Conservation (phyloP, 2,888 invertebrate species). For the Anagyrus pseudococci region DNA sequence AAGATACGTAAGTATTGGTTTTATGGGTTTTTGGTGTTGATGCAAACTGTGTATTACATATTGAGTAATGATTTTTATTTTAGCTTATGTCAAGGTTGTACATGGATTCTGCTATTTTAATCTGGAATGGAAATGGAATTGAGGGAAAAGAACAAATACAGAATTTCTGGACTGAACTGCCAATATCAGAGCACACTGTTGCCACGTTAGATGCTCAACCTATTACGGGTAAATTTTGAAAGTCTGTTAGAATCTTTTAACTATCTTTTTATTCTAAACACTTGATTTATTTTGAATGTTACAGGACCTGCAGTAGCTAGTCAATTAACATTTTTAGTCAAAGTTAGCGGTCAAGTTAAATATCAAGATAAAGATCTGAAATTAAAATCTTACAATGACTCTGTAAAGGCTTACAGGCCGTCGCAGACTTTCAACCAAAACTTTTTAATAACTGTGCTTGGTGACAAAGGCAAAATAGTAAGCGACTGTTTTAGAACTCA, state of each 20-base stretch:
- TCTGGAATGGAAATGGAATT: constrained; percentile 93
- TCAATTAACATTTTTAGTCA: constrained; percentile 83
- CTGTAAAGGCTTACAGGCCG: constrained; percentile 46
- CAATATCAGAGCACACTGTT: constrained; percentile 79
- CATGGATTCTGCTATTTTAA: constrained; percentile 80
- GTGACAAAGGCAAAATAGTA: constrained; percentile 93
- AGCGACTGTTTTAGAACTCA: constrained; percentile 87
- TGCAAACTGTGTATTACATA: constrained; percentile 17
- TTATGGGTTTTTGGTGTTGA: too few species aligned
- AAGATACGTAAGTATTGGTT: constrained; percentile 77
- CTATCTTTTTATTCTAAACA: background rate
- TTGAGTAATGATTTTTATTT: constrained; percentile 7
- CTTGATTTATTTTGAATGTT: constrained; percentile 40
- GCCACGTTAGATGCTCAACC: constrained; percentile 89
- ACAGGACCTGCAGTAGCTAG: constrained; percentile 76
- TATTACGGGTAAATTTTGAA: constrained; percentile 65
- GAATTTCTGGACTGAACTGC: constrained; percentile 84
- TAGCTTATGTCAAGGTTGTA: constrained; percentile 82
- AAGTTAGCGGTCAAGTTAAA: constrained; percentile 82
- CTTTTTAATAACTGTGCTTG: constrained; percentile 85
- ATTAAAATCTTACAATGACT: constrained; percentile 45
- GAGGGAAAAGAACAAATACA: constrained; percentile 83
- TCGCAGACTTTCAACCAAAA: constrained; percentile 81
- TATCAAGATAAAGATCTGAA: constrained; percentile 65
- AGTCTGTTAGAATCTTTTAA: background rate